These are phyloP conservation scores for Rhinichthys klamathensis DNA, from an alignment of 2,113 vertebrate species.

Conservation along the genomic window DNA sequence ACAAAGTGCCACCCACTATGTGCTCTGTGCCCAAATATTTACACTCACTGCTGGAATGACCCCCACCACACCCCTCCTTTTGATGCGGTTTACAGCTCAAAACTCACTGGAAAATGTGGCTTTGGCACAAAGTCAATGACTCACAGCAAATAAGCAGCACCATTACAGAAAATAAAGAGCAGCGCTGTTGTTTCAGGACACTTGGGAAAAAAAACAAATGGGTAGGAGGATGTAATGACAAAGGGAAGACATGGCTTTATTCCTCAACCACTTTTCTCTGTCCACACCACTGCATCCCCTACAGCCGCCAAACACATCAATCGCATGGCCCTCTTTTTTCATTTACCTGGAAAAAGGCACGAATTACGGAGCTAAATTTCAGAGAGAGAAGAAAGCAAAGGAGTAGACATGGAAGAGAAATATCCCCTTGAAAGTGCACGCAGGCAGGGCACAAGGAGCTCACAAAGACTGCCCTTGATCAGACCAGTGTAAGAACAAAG, in stretches of 20 bases:
- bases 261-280: slow-evolving; percentile 34
- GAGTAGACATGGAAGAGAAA: slow-evolving; percentile 36
- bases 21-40: slow-evolving; percentile 55
- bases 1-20: slow-evolving; percentile 50
- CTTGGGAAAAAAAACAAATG: slow-evolving; percentile 39
- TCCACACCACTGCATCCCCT: slow-evolving; percentile 3
- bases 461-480: slow-evolving; percentile 58
- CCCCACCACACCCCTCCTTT: slow-evolving; percentile 31
- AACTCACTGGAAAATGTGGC: slow-evolving; percentile 44
- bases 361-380: slow-evolving; percentile 48
- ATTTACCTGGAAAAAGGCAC: slow-evolving; percentile 37
- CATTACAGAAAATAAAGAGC: slow-evolving; percentile 49
- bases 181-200: slow-evolving; percentile 31
- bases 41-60: slow-evolving; percentile 38
- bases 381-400: slow-evolving; percentile 49
- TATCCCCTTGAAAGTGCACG: slow-evolving; percentile 41
- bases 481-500: slow-evolving; percentile 57
- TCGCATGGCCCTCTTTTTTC: slow-evolving; percentile 16
- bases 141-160: slow-evolving; percentile 52
- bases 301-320: slow-evolving; percentile 39
- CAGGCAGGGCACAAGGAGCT: slow-evolving; percentile 40
- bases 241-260: slow-evolving; percentile 49
- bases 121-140: slow-evolving; percentile 37
- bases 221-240: slow-evolving; percentile 48
- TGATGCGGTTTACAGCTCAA: slow-evolving; percentile 45